These are phyloP conservation scores for Acridotheres tristis DNA, from an alignment of 2,797 vertebrate species.

Conservation along the genomic window DNA sequence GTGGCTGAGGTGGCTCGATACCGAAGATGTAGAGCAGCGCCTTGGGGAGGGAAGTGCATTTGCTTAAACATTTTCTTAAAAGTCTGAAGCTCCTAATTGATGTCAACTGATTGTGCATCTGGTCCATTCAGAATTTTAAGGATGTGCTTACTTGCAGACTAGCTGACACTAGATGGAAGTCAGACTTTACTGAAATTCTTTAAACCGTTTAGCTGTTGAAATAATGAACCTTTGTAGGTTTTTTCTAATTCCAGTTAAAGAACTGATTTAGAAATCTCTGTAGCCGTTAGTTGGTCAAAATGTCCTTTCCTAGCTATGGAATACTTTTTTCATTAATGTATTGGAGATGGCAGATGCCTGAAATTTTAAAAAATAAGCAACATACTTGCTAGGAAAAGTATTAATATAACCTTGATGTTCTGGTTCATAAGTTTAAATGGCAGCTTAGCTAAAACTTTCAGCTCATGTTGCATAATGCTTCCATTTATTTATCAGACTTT, in stretches of 20 bases:
- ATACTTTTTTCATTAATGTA: background rate
- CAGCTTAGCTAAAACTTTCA: background rate
- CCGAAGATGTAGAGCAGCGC: background rate
- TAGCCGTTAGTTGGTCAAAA: background rate
- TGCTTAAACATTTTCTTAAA: constrained; percentile 15
- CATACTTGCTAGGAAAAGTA: background rate
- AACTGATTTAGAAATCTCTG: background rate
- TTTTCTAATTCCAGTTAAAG: background rate
- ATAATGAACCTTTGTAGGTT: background rate
- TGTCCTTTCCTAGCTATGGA: background rate
- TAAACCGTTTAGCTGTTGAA: background rate
- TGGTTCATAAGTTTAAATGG: background rate
- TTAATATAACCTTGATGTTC: background rate
- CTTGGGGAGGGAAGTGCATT: background rate
- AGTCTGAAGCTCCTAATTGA: background rate
- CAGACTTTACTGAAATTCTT: constrained; percentile 28
- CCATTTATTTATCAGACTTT: background rate
- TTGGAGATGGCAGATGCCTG: background rate
- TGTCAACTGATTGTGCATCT: background rate
- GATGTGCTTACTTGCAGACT: background rate
- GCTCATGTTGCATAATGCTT: background rate
- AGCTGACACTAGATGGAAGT: constrained; percentile 29
- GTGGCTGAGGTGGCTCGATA: background rate
- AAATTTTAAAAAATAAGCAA: background rate
- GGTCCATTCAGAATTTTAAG: background rate